phyloP scores from a whole-genome alignment of 2,113 vertebrate species.

The Diadophis punctatus region DNA sequence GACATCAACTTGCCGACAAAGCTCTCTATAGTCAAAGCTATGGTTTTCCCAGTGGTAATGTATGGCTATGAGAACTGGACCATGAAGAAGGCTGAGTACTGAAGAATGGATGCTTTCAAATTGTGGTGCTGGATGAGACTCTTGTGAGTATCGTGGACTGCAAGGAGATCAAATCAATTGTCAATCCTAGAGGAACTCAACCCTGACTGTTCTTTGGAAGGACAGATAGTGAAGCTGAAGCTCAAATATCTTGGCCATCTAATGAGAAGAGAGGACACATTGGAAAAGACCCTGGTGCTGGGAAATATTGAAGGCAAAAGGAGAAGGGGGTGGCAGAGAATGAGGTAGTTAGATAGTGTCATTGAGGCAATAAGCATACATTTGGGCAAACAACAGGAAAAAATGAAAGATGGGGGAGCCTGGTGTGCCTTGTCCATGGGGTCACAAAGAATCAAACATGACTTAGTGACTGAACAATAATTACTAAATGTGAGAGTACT shows the following conservation, averaged over 20 bases:
- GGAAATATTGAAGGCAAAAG: neutral
- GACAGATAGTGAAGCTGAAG: neutral
- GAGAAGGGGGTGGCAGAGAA: neutral
- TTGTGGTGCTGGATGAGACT: neutral
- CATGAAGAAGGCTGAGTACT: neutral
- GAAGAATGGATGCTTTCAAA: neutral
- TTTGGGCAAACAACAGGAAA: neutral
- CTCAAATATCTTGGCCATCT: neutral
- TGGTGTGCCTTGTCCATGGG: neutral
- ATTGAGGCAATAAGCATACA: neutral
- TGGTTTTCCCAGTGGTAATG: neutral
- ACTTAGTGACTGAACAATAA: neutral
- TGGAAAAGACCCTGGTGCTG: neutral
- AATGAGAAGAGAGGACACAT: neutral
- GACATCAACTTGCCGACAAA: neutral
- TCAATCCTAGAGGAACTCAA: neutral
- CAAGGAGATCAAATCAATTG: neutral
- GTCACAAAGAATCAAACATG: neutral
- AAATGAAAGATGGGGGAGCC: neutral
- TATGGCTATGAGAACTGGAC: neutral
- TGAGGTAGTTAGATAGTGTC: neutral
- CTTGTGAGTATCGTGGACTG: neutral
- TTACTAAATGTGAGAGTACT: neutral
- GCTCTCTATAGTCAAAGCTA: neutral
- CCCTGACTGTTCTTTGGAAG: neutral